phyloP scores from a whole-genome alignment of 1,140 invertebrate species.

The Achatina immaculata region DNA sequence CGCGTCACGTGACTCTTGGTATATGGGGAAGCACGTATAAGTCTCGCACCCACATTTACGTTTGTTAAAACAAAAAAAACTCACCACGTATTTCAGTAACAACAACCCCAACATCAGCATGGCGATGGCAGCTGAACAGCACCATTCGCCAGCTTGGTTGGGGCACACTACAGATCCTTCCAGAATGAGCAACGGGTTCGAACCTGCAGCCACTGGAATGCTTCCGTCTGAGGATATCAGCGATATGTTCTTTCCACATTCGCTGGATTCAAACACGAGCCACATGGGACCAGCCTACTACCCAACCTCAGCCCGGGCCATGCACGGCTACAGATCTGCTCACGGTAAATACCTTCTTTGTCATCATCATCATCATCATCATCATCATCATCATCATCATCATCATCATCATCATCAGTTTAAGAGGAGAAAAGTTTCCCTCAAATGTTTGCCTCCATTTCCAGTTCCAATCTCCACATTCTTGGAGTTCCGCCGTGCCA shows the following conservation, averaged over 20 bases:
- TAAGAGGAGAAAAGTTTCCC: too few relatives aligned
- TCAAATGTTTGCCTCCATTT: too few relatives aligned
- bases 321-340: slow-evolving; percentile 51
- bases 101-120: slow-evolving; percentile 29
- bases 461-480: too few relatives aligned
- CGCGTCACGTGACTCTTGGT: too few relatives aligned
- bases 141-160: slow-evolving; percentile 51
- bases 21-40: too few relatives aligned
- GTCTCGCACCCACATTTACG: too few relatives aligned
- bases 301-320: slow-evolving; percentile 42
- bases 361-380: too few relatives aligned
- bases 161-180: slow-evolving; percentile 45
- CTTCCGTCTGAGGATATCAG: slow-evolving; percentile 58
- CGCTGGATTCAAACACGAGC: slow-evolving; percentile 49
- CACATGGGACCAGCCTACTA: slow-evolving; percentile 50
- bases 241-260: slow-evolving; percentile 59
- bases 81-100: slow-evolving; percentile 13
- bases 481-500: too few relatives aligned
- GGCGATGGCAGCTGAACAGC: slow-evolving; percentile 48
- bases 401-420: too few relatives aligned
- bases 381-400: too few relatives aligned
- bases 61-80: too few relatives aligned
- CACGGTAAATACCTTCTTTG: slow-evolving; percentile 55
- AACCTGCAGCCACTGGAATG: slow-evolving; percentile 40
- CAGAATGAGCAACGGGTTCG: slow-evolving; percentile 47